These are phyloP conservation scores for Platycercus adscitus DNA, from an alignment of 2,113 vertebrate species.

Conservation along the genomic window DNA sequence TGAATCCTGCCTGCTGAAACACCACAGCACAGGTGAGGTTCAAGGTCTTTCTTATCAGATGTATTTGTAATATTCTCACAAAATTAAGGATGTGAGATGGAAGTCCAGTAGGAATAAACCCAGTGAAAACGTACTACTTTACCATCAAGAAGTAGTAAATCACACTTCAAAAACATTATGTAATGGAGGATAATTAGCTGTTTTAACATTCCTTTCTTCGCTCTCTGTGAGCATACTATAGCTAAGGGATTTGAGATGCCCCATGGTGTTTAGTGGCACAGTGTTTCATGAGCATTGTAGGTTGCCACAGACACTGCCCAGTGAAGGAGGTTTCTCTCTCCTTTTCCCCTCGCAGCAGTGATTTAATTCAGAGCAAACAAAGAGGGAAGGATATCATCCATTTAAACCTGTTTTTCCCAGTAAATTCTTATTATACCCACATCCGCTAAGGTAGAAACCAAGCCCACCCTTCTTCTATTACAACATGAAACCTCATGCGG, in stretches of 20 bases:
- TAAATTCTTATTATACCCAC: neutral
- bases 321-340: neutral
- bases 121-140: neutral
- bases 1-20: neutral
- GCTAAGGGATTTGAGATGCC: neutral
- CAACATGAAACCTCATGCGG: neutral
- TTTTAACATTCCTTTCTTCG: neutral
- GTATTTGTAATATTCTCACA: neutral
- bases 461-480: neutral
- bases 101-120: neutral
- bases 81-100: neutral
- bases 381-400: neutral
- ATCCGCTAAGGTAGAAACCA: neutral
- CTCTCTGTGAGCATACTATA: accelerated
- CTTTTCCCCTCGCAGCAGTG: neutral
- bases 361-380: neutral
- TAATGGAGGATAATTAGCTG: neutral
- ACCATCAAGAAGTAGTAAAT: neutral
- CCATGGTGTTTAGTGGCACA: neutral
- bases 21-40: neutral
- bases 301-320: neutral
- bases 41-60: neutral
- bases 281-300: neutral
- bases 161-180: neutral
- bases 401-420: neutral